phyloP scores from a whole-genome alignment of 2,888 invertebrate genomes.

The Leptopilina syphax region DNA sequence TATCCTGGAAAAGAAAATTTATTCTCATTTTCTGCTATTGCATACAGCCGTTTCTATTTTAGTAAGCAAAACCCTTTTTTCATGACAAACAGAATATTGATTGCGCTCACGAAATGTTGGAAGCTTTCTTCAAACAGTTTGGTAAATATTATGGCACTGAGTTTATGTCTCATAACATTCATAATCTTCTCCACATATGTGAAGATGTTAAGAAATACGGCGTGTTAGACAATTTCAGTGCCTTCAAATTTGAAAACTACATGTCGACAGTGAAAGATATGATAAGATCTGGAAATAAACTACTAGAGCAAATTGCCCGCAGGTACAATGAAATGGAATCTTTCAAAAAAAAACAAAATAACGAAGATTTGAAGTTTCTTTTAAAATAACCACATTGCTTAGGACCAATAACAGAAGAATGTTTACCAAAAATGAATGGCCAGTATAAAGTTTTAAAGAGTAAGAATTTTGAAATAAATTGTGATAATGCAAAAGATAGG shows the following conservation, averaged over 20 bases:
- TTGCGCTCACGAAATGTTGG: neutral
- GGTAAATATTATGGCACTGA: neutral
- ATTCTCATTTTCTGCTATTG: neutral
- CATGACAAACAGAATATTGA: neutral
- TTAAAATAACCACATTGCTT: too few species aligned
- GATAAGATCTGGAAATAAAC: neutral
- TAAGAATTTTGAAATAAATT: neutral
- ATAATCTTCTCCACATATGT: neutral
- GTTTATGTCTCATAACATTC: neutral
- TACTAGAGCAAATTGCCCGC: neutral
- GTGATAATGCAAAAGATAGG: neutral
- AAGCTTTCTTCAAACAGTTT: neutral
- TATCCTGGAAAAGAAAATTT: neutral
- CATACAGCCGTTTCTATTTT: neutral
- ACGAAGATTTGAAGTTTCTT: neutral
- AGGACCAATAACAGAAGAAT: too few species aligned
- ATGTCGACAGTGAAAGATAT: neutral
- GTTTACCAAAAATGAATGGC: too few species aligned
- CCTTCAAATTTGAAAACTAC: neutral
- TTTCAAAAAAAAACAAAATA: neutral
- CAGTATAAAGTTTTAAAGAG: too few species aligned
- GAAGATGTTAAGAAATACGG: neutral
- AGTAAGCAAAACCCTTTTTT: neutral
- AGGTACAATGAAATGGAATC: neutral
- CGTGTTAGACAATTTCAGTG: neutral